Percentiles rank a stretch among this genome's conserved stretches.
phyloP scores from a whole-genome alignment of 2,113 vertebrate genomes.

The Lethenteron reissneri region DNA sequence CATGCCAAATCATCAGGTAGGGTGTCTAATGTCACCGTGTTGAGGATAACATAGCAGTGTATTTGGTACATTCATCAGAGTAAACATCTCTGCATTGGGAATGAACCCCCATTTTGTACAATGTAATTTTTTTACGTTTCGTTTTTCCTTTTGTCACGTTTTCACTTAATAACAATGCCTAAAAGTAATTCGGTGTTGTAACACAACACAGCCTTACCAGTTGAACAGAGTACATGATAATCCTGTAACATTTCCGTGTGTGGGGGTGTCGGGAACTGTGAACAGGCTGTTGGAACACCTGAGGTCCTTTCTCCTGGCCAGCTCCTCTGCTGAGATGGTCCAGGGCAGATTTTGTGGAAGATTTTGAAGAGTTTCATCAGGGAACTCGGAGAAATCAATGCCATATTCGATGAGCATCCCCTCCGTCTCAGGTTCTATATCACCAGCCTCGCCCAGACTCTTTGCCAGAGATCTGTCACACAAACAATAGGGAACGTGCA shows the following conservation, averaged over 20 bases:
- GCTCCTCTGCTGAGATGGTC: conserved; percentile 43
- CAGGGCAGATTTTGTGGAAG: conserved; percentile 56
- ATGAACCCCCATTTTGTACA: too few relatives aligned
- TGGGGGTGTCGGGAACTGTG: background rate
- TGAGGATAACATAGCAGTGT: too few relatives aligned
- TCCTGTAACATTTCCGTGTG: background rate
- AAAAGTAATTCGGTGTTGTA: too few relatives aligned
- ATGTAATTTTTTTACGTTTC: background rate
- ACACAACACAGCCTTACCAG: background rate
- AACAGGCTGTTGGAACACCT: conserved; percentile 27
- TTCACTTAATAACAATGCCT: background rate
- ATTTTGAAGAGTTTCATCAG: conserved; percentile 45
- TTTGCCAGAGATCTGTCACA: conserved; percentile 43
- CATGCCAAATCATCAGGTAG: too few relatives aligned
- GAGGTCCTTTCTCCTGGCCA: conserved; percentile 50
- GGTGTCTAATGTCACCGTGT: too few relatives aligned
- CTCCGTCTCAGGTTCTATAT: conserved; percentile 86
- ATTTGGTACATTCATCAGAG: too few relatives aligned
- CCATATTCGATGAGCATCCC: conserved; percentile 70
- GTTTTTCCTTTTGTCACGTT: background rate
- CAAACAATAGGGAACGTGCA: conserved; percentile 5
- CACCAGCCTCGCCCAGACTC: conserved; percentile 71
- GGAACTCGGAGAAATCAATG: conserved; percentile 71
- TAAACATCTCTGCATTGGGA: too few relatives aligned
- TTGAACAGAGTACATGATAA: background rate